Evolutionary conservation across 2,888 invertebrate genomes (phyloP).

Genomic region (Cheilosia variabilis): DNA sequence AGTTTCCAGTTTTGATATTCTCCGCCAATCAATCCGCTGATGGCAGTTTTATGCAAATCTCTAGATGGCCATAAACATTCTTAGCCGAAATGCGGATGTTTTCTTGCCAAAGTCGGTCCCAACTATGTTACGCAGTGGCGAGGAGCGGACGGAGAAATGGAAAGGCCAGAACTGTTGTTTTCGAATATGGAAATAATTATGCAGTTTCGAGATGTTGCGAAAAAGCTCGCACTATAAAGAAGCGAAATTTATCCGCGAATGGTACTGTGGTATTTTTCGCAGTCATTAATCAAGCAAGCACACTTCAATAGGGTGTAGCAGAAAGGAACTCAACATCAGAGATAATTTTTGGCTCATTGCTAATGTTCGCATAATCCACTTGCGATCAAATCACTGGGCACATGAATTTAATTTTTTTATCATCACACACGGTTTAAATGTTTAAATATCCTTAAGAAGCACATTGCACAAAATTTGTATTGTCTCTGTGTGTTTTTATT

Average conservation of each 20-base stretch:
- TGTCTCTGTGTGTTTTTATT: constrained; percentile 11
- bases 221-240: constrained; percentile 6
- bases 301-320: constrained; percentile 22
- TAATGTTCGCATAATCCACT: constrained; percentile 41
- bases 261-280: constrained; percentile 14
- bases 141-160: not conserved
- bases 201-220: constrained; percentile 3
- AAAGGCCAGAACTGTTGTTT: constrained; percentile 28
- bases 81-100: constrained; percentile 40
- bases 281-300: constrained; percentile 56
- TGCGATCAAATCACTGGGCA: constrained; percentile 1
- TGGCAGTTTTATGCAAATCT: constrained; percentile 32
- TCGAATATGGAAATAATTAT: not conserved
- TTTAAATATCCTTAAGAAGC: constrained; percentile 5
- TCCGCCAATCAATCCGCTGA: constrained; percentile 16
- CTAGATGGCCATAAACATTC: constrained; percentile 21
- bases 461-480: constrained; percentile 14
- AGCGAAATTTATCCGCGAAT: constrained; percentile 11
- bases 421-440: not conserved
- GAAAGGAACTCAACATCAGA: constrained; percentile 34
- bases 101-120: constrained; percentile 2
- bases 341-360: constrained; percentile 37
- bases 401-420: constrained; percentile 6
- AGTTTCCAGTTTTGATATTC: constrained; percentile 25
- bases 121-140: not conserved